Percentiles rank a stretch among this genome's conserved stretches.
phyloP scores from a whole-genome alignment of 2,888 invertebrate species.

The Eledone cirrhosa region DNA sequence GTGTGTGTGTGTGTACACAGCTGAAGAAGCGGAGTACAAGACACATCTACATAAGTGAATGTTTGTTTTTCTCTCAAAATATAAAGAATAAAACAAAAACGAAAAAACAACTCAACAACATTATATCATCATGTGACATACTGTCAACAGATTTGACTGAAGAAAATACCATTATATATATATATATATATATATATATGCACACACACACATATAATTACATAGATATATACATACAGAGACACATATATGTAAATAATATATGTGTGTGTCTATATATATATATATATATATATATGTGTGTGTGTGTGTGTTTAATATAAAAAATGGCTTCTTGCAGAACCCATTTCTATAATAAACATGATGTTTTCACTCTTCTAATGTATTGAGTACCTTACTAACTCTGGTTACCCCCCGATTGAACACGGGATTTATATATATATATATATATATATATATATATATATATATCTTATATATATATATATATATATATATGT shows the following conservation, averaged over 20 bases:
- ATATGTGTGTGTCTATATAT: too few species aligned
- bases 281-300: constrained; percentile 12
- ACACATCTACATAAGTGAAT: background rate
- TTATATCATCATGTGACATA: background rate
- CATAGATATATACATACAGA: too few species aligned
- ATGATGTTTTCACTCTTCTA: too few species aligned
- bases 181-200: too few species aligned
- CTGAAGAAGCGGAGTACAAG: background rate
- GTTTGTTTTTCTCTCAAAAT: background rate
- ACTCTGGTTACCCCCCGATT: too few species aligned
- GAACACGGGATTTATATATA: too few species aligned
- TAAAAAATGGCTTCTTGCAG: background rate
- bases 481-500: too few species aligned
- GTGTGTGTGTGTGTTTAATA: background rate
- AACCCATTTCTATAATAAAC: too few species aligned
- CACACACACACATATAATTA: too few species aligned
- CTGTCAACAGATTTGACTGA: background rate
- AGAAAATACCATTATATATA: too few species aligned
- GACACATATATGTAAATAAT: too few species aligned
- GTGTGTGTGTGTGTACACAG: background rate
- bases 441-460: constrained; percentile 1
- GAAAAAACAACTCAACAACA: background rate
- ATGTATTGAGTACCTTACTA: too few species aligned
- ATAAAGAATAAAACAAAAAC: background rate
- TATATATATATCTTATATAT: constrained; percentile 5